Evolutionary conservation across 2,888 invertebrate genomes (phyloP).

Genomic region (Trichopoda pennipes): DNA sequence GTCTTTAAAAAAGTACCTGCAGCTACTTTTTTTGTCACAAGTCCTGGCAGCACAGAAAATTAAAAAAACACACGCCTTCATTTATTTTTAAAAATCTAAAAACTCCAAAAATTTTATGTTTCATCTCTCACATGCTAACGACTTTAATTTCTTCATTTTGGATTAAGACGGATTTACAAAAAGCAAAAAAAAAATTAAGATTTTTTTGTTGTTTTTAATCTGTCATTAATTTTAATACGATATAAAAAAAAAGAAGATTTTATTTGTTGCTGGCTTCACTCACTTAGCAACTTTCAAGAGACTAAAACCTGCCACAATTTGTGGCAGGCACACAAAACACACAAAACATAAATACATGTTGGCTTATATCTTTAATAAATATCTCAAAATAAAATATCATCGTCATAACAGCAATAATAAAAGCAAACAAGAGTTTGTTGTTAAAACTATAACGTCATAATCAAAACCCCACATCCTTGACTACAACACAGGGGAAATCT

Average conservation of each 20-base stretch:
- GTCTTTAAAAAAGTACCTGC: too few relatives aligned
- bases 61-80: too few relatives aligned
- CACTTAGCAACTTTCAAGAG: constrained; percentile 15
- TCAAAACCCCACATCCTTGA: constrained; percentile 20
- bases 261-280: background rate
- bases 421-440: constrained; percentile 3
- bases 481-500: background rate
- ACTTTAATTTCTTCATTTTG: constrained; percentile 9
- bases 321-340: constrained; percentile 43
- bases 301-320: constrained; percentile 34
- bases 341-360: constrained; percentile 2
- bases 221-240: constrained; percentile 47
- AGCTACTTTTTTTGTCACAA: too few relatives aligned
- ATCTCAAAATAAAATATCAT: constrained; percentile 55
- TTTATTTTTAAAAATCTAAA: too few relatives aligned
- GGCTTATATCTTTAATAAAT: constrained; percentile 44
- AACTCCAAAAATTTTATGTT: constrained; percentile 18
- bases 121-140: background rate
- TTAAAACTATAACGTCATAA: constrained; percentile 50
- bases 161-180: constrained; percentile 20
- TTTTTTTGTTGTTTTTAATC: constrained; percentile 22
- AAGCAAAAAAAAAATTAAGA: too few relatives aligned
- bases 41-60: too few relatives aligned
- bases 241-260: constrained; percentile 36
- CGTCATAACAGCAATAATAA: constrained; percentile 25